Evolutionary conservation across 2,888 invertebrate species (phyloP).

Genomic region (Timema podura): DNA sequence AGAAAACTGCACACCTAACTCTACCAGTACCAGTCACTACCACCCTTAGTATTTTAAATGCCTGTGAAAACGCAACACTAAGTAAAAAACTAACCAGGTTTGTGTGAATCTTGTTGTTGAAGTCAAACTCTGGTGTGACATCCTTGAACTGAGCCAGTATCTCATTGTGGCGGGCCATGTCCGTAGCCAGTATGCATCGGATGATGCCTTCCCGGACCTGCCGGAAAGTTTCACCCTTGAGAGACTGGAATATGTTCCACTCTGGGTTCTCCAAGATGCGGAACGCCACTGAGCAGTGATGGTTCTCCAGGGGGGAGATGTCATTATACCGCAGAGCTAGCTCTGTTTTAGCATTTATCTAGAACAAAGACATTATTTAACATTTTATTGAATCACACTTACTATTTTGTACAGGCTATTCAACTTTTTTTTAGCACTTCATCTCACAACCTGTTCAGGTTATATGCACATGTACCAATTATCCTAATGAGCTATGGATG

Average conservation of each 20-base stretch:
- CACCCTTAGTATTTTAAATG: too few species aligned
- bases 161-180: conserved; percentile 76
- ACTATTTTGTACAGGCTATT: too few species aligned
- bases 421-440: too few species aligned
- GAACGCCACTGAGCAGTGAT: conserved; percentile 81
- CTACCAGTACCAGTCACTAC: too few species aligned
- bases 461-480: too few species aligned
- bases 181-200: conserved; percentile 63
- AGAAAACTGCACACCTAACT: too few species aligned
- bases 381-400: too few species aligned
- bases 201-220: conserved; percentile 74
- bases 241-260: conserved; percentile 72
- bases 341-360: conserved; percentile 78
- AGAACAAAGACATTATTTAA: too few species aligned
- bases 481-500: too few species aligned
- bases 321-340: conserved; percentile 80
- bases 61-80: too few species aligned
- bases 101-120: conserved; percentile 62
- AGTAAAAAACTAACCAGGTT: conserved; percentile 57
- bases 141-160: conserved; percentile 69
- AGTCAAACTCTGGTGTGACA: conserved; percentile 61
- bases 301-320: conserved; percentile 80
- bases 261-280: conserved; percentile 73
- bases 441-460: too few species aligned
- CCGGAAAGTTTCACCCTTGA: conserved; percentile 48